phyloP scores from a whole-genome alignment of 2,888 invertebrate species.

The Hypena proboscidalis region DNA sequence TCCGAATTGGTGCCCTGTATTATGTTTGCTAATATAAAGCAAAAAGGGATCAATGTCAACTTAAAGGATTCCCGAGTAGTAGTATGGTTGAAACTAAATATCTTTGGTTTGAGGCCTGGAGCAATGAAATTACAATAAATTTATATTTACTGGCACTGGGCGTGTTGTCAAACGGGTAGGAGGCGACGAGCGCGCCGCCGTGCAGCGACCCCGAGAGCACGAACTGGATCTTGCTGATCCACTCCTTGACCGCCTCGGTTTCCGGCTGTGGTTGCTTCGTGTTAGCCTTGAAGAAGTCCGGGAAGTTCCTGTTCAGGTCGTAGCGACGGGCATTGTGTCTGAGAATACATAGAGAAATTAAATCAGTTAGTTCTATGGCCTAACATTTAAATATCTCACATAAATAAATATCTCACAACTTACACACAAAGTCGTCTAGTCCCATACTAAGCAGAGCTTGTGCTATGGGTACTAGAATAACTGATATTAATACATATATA shows the following conservation, averaged over 20 bases:
- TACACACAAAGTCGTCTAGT: too few species aligned
- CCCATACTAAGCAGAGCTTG: too few species aligned
- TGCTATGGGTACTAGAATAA: too few species aligned
- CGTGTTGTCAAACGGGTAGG: constrained; percentile 98
- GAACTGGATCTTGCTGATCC: constrained; percentile 97
- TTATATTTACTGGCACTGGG: constrained; percentile 93
- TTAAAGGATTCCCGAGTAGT: constrained; percentile 12
- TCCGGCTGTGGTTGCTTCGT: constrained; percentile 96
- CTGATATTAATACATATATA: too few species aligned
- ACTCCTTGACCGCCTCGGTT: constrained; percentile 96
- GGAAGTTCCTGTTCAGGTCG: constrained; percentile 98
- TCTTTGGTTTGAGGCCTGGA: too few species aligned
- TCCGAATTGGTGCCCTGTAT: too few species aligned
- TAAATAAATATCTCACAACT: too few species aligned
- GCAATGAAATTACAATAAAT: constrained; percentile 11
- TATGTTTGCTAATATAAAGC: background rate
- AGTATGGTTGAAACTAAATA: too few species aligned
- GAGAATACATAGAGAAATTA: constrained; percentile 23
- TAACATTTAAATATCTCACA: too few species aligned
- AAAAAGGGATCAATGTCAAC: background rate
- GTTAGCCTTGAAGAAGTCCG: constrained; percentile 96
- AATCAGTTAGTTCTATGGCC: constrained; percentile 1
- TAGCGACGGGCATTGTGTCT: constrained; percentile 95
- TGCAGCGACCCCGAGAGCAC: constrained; percentile 97
- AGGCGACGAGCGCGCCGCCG: constrained; percentile 97